phyloP scores from a whole-genome alignment of 1,140 invertebrate genomes.

The Pseudomyrmex sp. region DNA sequence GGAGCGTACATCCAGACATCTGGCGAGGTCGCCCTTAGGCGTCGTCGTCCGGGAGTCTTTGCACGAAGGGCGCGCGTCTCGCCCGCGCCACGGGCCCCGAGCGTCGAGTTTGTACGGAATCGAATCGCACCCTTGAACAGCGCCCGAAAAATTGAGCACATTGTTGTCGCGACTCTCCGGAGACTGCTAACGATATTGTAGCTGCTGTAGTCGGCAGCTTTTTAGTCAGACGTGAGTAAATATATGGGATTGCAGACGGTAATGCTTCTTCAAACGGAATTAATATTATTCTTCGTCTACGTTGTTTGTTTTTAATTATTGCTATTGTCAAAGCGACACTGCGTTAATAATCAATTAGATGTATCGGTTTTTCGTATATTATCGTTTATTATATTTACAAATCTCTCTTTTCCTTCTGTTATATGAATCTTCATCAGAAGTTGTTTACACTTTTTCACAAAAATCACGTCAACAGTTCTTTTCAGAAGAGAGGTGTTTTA shows the following conservation, averaged over 20 bases:
- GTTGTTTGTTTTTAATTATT: not conserved
- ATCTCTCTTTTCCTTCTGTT: not conserved
- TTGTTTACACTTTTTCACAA: too few species aligned
- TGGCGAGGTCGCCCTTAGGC: slow-evolving; percentile 57
- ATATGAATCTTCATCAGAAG: too few species aligned
- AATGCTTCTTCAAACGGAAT: not conserved
- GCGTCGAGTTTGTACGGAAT: slow-evolving; percentile 33
- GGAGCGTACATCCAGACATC: slow-evolving; percentile 66
- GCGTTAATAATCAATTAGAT: not conserved
- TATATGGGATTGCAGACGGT: too few species aligned
- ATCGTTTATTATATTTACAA: not conserved
- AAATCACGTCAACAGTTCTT: not conserved
- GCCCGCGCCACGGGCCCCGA: not conserved
- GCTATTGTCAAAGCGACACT: not conserved
- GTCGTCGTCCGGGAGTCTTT: slow-evolving; percentile 9
- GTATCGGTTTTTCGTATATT: not conserved
- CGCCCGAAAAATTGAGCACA: slow-evolving; percentile 47
- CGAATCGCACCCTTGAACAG: slow-evolving; percentile 52
- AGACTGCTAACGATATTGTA: slow-evolving; percentile 54
- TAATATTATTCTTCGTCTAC: not conserved
- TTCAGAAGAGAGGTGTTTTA: not conserved
- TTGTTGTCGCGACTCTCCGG: slow-evolving; percentile 49
- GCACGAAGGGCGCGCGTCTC: slow-evolving; percentile 35
- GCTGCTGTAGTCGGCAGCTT: slow-evolving; percentile 1
- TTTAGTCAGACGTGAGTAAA: slow-evolving; percentile 30